Percentiles rank a stretch among this genome's conserved stretches.
phyloP scores from a whole-genome alignment of 2,888 invertebrate genomes.

The Monoplex corrugatus region DNA sequence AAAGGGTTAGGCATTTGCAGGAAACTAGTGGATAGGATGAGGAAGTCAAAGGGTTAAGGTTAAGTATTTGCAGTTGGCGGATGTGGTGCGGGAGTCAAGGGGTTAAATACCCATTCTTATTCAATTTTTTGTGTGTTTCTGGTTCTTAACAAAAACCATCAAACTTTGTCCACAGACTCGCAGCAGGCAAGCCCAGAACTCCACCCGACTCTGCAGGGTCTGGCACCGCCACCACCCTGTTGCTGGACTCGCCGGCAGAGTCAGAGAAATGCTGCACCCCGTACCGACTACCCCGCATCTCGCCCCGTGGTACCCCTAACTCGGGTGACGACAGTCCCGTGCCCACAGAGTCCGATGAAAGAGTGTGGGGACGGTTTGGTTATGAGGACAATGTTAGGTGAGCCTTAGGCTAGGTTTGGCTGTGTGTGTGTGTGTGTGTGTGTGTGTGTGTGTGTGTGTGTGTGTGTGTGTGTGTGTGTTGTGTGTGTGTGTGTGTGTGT shows the following conservation, averaged over 20 bases:
- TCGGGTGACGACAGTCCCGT: neutral
- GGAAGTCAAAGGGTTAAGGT: too few relatives aligned
- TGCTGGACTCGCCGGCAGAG: constrained; percentile 56
- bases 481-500: too few relatives aligned
- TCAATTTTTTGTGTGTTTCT: too few relatives aligned
- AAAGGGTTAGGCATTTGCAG: too few relatives aligned
- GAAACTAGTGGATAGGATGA: too few relatives aligned
- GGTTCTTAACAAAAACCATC: too few relatives aligned
- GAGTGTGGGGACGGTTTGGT: constrained; percentile 68
- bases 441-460: too few relatives aligned
- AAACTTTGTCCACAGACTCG: too few relatives aligned
- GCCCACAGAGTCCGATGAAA: constrained; percentile 54
- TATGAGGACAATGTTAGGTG: constrained; percentile 68
- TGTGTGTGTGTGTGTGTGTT: too few relatives aligned
- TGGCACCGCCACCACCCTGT: constrained; percentile 50
- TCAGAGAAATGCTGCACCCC: constrained; percentile 58
- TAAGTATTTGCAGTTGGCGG: too few relatives aligned
- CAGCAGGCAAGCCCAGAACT: constrained; percentile 27
- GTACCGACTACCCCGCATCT: constrained; percentile 68
- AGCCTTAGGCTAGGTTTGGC: neutral
- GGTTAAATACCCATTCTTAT: too few relatives aligned
- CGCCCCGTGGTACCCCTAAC: constrained; percentile 52
- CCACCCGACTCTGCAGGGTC: constrained; percentile 41
- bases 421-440: neutral
- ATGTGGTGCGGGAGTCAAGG: too few relatives aligned